Conservation (phyloP, 2,888 invertebrate species). For the Trachelus tabidus region DNA sequence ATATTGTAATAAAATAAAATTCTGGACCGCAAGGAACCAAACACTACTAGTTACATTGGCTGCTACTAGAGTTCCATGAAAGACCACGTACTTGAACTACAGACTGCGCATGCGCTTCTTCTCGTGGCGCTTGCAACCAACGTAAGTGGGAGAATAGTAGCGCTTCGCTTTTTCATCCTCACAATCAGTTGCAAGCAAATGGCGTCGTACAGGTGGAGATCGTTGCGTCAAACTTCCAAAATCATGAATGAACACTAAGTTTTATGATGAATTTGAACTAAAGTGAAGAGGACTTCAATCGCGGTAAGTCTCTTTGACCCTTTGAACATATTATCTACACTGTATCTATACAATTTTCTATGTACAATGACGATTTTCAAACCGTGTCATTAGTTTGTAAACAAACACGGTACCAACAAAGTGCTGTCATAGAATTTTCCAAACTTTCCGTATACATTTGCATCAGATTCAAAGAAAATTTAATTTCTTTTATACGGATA, state of each 20-base stretch:
- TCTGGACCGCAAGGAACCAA: too few relatives aligned
- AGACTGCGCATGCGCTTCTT: too few relatives aligned
- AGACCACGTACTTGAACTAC: too few relatives aligned
- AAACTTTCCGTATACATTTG: not conserved
- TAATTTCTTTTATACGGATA: not conserved
- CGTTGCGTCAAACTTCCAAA: constrained; percentile 63
- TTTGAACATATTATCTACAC: constrained; percentile 17
- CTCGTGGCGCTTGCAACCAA: too few relatives aligned
- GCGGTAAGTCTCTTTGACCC: constrained; percentile 45
- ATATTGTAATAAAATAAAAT: too few relatives aligned
- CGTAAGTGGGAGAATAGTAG: too few relatives aligned
- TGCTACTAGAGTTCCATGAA: too few relatives aligned
- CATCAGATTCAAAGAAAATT: not conserved
- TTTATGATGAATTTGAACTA: constrained; percentile 45
- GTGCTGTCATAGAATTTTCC: constrained; percentile 36
- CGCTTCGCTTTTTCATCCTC: too few relatives aligned
- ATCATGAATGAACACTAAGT: constrained; percentile 66
- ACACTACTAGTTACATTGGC: too few relatives aligned
- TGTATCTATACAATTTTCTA: constrained; percentile 1
- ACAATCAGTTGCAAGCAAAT: constrained; percentile 64
- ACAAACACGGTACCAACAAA: constrained; percentile 50
- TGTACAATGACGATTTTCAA: constrained; percentile 29
- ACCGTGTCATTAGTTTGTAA: constrained; percentile 53
- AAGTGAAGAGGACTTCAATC: constrained; percentile 35
- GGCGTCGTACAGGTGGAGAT: constrained; percentile 67